phyloP scores from a whole-genome alignment of 1,140 invertebrate species.

The Neodiprion lecontei region DNA sequence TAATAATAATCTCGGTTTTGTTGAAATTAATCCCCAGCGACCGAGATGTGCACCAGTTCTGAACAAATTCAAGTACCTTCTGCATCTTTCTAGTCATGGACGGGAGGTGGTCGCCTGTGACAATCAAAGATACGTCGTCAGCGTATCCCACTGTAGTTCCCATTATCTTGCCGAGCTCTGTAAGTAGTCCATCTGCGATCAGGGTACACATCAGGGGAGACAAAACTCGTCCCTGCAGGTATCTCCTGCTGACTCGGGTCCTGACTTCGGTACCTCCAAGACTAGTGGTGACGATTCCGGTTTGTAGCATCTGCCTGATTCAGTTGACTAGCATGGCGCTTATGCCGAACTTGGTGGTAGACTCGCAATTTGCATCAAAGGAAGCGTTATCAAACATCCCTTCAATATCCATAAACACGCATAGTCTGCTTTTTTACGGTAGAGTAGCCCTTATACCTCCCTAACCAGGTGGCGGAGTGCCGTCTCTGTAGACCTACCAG shows the following conservation, averaged over 20 bases:
- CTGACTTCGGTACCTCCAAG: not conserved
- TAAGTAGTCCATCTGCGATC: not conserved
- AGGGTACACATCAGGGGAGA: not conserved
- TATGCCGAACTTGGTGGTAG: not conserved
- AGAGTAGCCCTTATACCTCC: not conserved
- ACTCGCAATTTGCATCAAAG: constrained; percentile 4
- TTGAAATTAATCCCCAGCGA: too few relatives aligned
- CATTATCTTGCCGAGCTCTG: not conserved
- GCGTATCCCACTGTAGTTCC: not conserved
- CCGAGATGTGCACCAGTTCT: too few relatives aligned
- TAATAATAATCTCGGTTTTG: too few relatives aligned
- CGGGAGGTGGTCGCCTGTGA: too few relatives aligned
- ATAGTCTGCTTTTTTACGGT: not conserved
- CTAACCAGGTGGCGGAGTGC: not conserved
- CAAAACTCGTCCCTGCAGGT: not conserved
- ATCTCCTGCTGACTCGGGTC: not conserved
- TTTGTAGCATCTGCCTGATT: constrained; percentile 12
- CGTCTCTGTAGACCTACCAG: not conserved
- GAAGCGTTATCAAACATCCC: constrained; percentile 19
- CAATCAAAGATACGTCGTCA: too few relatives aligned
- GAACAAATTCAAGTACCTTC: too few relatives aligned
- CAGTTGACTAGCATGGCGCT: constrained; percentile 11
- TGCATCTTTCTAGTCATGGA: too few relatives aligned
- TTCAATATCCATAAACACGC: constrained; percentile 18
- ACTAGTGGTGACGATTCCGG: not conserved